Conservation (phyloP, 1,140 invertebrate species). For the Neelides sp. region DNA sequence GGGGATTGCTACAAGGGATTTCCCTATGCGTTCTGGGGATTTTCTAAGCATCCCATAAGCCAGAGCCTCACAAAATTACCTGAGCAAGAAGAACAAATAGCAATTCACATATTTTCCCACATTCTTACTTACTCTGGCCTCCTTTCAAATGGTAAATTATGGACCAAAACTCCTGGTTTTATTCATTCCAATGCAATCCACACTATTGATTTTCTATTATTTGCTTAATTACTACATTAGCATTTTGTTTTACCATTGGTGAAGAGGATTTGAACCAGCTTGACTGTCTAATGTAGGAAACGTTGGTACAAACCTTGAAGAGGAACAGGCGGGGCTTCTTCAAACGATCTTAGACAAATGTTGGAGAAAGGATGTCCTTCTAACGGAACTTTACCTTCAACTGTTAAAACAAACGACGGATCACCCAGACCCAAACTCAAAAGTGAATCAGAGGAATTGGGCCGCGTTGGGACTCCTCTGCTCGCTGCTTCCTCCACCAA, state of each 20-base stretch:
- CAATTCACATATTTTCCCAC: constrained; percentile 61
- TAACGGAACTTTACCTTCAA: constrained; percentile 84
- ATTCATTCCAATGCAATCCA: neutral
- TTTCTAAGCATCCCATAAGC: constrained; percentile 60
- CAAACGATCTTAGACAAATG: constrained; percentile 80
- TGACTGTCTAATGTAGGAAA: neutral
- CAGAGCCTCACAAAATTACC: constrained; percentile 70
- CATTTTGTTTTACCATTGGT: constrained; percentile 36
- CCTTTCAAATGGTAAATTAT: constrained; percentile 49
- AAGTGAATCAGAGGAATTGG: constrained; percentile 81
- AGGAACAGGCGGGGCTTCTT: constrained; percentile 74
- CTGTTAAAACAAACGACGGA: constrained; percentile 90
- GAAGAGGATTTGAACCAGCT: too few species aligned
- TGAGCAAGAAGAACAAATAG: constrained; percentile 73
- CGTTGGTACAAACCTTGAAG: constrained; percentile 42
- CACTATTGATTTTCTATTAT: constrained; percentile 9
- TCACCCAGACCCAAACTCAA: constrained; percentile 75
- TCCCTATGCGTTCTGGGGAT: constrained; percentile 77
- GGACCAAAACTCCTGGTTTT: neutral
- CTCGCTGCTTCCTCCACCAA: constrained; percentile 71
- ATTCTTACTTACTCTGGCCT: constrained; percentile 69
- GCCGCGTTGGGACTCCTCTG: constrained; percentile 76
- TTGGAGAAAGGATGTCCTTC: constrained; percentile 70
- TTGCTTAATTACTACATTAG: constrained; percentile 35
- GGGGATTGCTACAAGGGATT: constrained; percentile 79